Evolutionary conservation across 2,113 vertebrate genomes (phyloP), one percentile per base, ranked within the genome.

Genomic region (Rhegmatorhina hoffmannsi): DNA sequence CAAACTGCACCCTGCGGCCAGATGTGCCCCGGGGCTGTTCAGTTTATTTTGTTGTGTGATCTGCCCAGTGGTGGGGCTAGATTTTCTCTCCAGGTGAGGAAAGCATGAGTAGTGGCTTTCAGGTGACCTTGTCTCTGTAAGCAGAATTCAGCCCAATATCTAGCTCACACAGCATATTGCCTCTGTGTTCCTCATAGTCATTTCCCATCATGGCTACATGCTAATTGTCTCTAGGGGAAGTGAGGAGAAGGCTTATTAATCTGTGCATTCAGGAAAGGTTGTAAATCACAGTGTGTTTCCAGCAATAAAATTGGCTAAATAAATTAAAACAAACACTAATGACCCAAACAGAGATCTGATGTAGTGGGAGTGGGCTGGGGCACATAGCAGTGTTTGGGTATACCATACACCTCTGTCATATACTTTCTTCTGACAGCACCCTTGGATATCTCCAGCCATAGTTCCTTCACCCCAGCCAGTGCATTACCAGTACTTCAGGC

Each of bases 291-390:
- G 10, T 86, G 92, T 95, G 94, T 97, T 96, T 96, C 94, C 96
- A 96, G 94, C 15, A 26, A 95, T 96, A 97, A 97, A 97, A 97
- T 96, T 96, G 94, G 92, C 14, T 81, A 97, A 97, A 97, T 96
- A 97, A 96, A 97, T 97, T 97, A 96, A 97, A 97, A 96, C 95
- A 97, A 94, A 78, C 95, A 97, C 96, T 97, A 97, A 97, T 95
- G 97, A 97, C 96, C 95, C 95, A 97, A 96, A 95, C 78, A 92
- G 84, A 96, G 66, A 89, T 91, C 94, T 95, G 96, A 95, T 94
- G 86, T 79, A 94, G 92, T 87, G 87, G 91, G 87, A 92, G 84
- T 94, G 90, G 94, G 84, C 74, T 90, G 78, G 76, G 68, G 47
- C 89, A 92, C 28, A 89, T 43, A 81, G 72, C 86, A 90, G 47